Conservation (phyloP, 2,888 invertebrate genomes). For the Rhodophaea formosa region DNA sequence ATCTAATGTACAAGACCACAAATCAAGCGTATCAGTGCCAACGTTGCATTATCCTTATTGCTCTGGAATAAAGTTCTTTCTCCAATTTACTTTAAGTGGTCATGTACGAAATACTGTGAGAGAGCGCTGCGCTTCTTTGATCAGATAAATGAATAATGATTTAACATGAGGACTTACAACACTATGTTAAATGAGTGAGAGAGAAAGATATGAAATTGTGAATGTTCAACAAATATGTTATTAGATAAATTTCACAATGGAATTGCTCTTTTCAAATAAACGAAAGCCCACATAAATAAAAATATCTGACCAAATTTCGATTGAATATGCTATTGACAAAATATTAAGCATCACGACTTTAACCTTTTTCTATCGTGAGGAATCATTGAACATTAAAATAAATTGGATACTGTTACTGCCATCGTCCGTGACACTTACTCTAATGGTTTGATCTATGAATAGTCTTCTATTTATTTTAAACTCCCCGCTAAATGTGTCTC, state of each 20-base stretch:
- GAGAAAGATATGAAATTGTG: background rate
- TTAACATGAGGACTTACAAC: slow-evolving; percentile 1
- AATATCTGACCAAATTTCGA: background rate
- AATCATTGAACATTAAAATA: slow-evolving; percentile 6
- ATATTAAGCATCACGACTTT: slow-evolving; percentile 2
- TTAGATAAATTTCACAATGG: too few relatives aligned
- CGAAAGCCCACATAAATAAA: background rate
- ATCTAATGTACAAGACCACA: slow-evolving; percentile 24
- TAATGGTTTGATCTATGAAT: slow-evolving; percentile 34
- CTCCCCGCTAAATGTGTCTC: slow-evolving; percentile 35
- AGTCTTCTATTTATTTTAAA: slow-evolving; percentile 35
- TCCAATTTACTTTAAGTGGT: background rate
- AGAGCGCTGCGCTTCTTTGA: slow-evolving; percentile 2
- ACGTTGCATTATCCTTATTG: background rate
- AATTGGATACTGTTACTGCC: slow-evolving; percentile 29
- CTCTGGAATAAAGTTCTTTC: background rate
- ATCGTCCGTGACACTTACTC: slow-evolving; percentile 41
- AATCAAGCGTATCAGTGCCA: slow-evolving; percentile 12
- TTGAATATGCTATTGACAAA: background rate
- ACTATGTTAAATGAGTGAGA: slow-evolving; percentile 12
- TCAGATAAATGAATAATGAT: slow-evolving; percentile 16
- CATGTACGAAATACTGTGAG: slow-evolving; percentile 6
- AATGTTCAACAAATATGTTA: too few relatives aligned
- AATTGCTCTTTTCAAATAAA: background rate
- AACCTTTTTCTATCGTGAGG: background rate